These are phyloP conservation scores for Aegithalos caudatus DNA, from an alignment of 2,113 vertebrate genomes.

Conservation along the genomic window DNA sequence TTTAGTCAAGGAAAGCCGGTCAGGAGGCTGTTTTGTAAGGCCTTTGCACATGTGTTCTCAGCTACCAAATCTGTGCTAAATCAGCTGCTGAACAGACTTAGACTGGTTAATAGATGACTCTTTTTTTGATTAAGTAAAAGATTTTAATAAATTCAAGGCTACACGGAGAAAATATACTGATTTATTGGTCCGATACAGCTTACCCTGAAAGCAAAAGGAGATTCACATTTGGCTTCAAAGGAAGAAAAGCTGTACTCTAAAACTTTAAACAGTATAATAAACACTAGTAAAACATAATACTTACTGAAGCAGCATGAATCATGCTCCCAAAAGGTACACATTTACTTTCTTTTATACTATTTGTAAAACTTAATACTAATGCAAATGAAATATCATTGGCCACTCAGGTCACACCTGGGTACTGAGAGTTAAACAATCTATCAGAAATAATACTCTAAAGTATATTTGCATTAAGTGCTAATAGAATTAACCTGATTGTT, in stretches of 20 bases:
- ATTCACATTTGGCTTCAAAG: conserved; percentile 30
- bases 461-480: background rate
- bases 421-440: background rate
- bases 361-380: background rate
- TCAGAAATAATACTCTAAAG: background rate
- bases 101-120: background rate
- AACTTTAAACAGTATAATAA: background rate
- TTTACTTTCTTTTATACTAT: background rate
- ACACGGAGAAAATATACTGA: background rate
- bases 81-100: background rate
- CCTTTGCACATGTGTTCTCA: background rate
- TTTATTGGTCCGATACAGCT: background rate
- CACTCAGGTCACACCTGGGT: background rate
- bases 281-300: conserved; percentile 11
- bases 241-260: background rate
- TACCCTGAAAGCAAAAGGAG: background rate
- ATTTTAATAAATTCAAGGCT: background rate
- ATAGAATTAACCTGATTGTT: background rate
- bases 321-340: background rate
- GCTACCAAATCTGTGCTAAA: background rate
- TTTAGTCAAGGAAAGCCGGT: background rate
- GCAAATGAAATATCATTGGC: background rate
- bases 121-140: background rate
- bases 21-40: background rate
- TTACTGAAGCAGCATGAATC: background rate